phyloP scores from a whole-genome alignment of 1,140 invertebrate species.

The Plectrocnemia conspersa region DNA sequence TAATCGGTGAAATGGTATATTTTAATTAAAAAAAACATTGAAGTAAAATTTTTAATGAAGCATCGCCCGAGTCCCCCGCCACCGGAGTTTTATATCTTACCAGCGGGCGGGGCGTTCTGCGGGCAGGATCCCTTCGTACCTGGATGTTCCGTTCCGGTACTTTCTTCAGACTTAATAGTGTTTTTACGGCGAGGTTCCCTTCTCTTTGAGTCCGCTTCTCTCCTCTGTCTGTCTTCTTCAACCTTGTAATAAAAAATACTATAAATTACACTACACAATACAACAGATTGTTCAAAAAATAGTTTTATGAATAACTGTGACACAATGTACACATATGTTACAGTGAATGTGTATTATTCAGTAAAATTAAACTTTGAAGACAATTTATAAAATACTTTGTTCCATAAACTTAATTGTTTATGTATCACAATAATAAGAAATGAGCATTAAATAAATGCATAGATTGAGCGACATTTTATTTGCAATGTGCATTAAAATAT shows the following conservation, averaged over 20 bases:
- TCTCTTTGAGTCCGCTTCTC: conserved; percentile 44
- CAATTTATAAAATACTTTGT: no score
- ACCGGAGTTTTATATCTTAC: conserved; percentile 39
- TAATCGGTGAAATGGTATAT: no score
- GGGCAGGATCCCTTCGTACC: conserved; percentile 35
- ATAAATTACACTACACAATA: neutral
- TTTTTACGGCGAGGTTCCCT: conserved; percentile 40
- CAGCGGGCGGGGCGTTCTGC: conserved; percentile 37
- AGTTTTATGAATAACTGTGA: no score
- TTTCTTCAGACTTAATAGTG: conserved; percentile 11
- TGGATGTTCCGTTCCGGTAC: conserved; percentile 19
- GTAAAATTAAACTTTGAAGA: no score
- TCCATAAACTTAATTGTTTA: no score
- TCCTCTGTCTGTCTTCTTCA: conserved; percentile 41
- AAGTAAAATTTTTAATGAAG: conserved; percentile 3
- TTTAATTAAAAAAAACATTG: no score
- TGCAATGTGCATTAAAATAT: no score
- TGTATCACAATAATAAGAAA: no score
- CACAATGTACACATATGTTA: no score
- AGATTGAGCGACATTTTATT: no score
- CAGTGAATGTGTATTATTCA: no score
- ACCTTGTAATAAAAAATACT: conserved; percentile 38
- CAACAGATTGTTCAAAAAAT: neutral
- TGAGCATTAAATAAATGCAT: no score
- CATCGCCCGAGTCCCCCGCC: conserved; percentile 18